phyloP scores from a whole-genome alignment of 2,797 vertebrate species.

The Propithecus deckenii region DNA sequence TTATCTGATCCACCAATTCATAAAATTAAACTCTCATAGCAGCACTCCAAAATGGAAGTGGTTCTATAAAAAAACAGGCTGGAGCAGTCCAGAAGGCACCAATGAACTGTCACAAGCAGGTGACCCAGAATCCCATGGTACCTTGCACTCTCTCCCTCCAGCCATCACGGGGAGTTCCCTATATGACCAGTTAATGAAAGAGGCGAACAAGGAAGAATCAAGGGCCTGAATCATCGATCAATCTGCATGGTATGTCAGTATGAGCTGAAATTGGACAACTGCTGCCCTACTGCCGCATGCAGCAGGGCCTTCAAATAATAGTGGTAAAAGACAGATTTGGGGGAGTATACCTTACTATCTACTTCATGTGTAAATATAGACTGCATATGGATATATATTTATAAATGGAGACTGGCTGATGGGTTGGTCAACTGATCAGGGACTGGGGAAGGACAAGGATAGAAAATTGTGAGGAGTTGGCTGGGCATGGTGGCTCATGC shows the following conservation, averaged over 20 bases:
- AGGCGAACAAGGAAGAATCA: background rate
- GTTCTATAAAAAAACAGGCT: background rate
- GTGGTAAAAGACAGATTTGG: background rate
- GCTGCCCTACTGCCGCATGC: background rate
- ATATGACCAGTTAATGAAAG: background rate
- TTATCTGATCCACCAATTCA: background rate
- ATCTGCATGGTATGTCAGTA: background rate
- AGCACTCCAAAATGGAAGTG: background rate
- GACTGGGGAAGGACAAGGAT: background rate
- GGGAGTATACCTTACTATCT: background rate
- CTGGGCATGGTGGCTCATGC: too few relatives aligned
- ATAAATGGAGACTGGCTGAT: background rate
- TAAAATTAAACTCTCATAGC: background rate
- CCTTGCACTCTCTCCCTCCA: background rate
- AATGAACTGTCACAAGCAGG: background rate
- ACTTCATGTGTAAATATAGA: background rate
- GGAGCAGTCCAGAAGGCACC: background rate
- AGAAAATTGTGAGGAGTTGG: background rate
- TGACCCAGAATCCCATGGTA: background rate
- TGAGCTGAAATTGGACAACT: background rate
- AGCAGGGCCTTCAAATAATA: background rate
- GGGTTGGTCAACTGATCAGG: background rate
- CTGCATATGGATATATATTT: background rate
- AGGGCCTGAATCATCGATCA: background rate
- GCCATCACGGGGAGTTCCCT: background rate